Percentiles rank a stretch among this genome's conserved stretches.
Conservation (phyloP, 2,113 vertebrate species). For the Campylomormyrus numenius region DNA sequence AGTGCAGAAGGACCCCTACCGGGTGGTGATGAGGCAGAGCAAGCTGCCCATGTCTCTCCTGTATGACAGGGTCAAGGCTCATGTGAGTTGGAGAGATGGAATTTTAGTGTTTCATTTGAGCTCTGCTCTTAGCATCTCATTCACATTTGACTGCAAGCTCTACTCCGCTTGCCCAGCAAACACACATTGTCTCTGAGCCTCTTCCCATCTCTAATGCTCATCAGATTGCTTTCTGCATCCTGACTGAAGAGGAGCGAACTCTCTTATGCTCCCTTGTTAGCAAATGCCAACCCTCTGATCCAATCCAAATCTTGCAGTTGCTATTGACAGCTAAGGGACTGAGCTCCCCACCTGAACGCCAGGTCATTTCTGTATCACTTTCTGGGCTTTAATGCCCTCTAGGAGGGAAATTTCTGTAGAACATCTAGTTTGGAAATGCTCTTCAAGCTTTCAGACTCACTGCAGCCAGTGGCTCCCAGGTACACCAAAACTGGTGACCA, state of each 20-base stretch:
- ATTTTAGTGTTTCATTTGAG: neutral
- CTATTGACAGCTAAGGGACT: neutral
- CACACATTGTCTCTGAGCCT: neutral
- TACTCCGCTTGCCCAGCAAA: neutral
- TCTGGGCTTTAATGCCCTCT: neutral
- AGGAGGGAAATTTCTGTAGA: neutral
- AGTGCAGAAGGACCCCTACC: slow-evolving; percentile 87
- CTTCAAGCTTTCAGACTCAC: neutral
- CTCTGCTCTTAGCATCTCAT: neutral
- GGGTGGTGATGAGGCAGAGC: slow-evolving; percentile 85
- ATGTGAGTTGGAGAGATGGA: slow-evolving; percentile 65
- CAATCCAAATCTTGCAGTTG: neutral
- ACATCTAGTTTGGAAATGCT: neutral
- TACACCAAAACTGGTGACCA: neutral
- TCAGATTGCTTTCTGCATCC: neutral
- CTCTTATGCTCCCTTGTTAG: neutral
- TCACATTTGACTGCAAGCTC: neutral
- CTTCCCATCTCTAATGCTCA: neutral
- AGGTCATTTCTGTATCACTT: neutral
- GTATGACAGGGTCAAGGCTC: slow-evolving; percentile 77
- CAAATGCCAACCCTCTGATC: neutral
- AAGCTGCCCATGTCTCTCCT: slow-evolving; percentile 93
- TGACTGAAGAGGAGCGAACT: neutral
- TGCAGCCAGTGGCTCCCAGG: neutral
- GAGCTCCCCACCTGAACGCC: neutral